Percentiles rank a stretch among this genome's conserved stretches.
Evolutionary conservation across 2,888 invertebrate genomes (phyloP).

Genomic region (Apamea monoglypha): DNA sequence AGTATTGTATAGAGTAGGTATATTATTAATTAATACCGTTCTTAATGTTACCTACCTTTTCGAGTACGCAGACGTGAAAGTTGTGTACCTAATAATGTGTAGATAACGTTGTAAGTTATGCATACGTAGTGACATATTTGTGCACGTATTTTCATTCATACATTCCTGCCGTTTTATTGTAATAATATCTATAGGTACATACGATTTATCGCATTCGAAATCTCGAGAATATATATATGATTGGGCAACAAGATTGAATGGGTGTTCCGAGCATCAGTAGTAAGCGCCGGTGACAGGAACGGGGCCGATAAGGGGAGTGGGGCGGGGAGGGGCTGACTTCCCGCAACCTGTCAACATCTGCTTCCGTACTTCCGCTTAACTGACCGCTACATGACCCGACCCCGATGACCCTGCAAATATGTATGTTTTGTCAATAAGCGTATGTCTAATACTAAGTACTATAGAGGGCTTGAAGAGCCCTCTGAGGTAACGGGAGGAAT

Average conservation of each 20-base stretch:
- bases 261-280: slow-evolving; percentile 69
- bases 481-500: too few relatives aligned
- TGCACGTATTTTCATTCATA: not conserved
- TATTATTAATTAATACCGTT: too few relatives aligned
- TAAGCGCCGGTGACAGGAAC: slow-evolving; percentile 70
- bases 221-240: slow-evolving; percentile 46
- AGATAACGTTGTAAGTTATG: not conserved
- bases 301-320: slow-evolving; percentile 63
- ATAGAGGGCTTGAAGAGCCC: too few relatives aligned
- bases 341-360: slow-evolving; percentile 81
- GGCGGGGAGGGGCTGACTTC: slow-evolving; percentile 58
- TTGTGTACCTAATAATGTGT: not conserved
- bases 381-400: slow-evolving; percentile 77
- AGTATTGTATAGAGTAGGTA: not conserved
- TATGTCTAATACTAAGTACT: slow-evolving; percentile 14
- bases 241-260: slow-evolving; percentile 73
- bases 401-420: slow-evolving; percentile 72
- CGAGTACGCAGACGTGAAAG: not conserved
- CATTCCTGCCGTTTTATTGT: not conserved
- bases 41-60: not conserved
- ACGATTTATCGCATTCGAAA: slow-evolving; percentile 1
- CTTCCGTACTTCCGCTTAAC: slow-evolving; percentile 82
- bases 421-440: slow-evolving; percentile 63
- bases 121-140: not conserved
- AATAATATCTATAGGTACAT: not conserved